phyloP scores from a whole-genome alignment of 1,140 invertebrate species.

The Ceratina calcarata region DNA sequence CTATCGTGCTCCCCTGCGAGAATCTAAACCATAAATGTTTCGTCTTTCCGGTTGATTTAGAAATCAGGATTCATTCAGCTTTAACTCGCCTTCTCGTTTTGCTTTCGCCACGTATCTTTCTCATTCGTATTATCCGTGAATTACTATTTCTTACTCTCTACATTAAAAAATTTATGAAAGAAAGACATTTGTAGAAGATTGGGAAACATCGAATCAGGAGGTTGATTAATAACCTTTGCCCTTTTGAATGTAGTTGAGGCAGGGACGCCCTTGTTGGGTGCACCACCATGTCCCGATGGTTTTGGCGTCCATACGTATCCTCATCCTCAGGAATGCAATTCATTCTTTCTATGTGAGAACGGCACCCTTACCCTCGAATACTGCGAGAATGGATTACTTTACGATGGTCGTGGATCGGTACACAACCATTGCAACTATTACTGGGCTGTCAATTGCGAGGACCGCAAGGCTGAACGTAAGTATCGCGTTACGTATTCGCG shows the following conservation, averaged over 20 bases:
- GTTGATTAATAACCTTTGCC: not conserved
- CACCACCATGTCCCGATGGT: conserved; percentile 84
- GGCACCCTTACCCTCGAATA: conserved; percentile 93
- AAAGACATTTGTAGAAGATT: too few species aligned
- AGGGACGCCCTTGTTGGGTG: conserved; percentile 50
- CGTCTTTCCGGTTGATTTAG: too few species aligned
- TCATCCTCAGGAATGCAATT: conserved; percentile 91
- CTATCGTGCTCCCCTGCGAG: not conserved
- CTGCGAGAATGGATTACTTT: conserved; percentile 95
- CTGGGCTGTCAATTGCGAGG: conserved; percentile 94
- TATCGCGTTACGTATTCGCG: conserved; percentile 61
- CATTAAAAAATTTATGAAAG: too few species aligned
- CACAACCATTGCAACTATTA: conserved; percentile 96
- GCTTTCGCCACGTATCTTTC: not conserved
- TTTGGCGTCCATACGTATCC: conserved; percentile 89
- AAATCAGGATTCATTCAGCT: not conserved
- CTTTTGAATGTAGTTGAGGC: conserved; percentile 31
- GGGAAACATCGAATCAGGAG: not conserved
- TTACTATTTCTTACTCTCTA: too few species aligned
- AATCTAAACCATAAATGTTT: not conserved
- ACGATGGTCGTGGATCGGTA: conserved; percentile 92
- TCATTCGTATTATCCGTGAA: too few species aligned
- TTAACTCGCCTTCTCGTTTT: not conserved
- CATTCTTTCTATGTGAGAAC: conserved; percentile 95
- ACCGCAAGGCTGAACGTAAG: conserved; percentile 90